These are phyloP conservation scores for Dasypus novemcinctus DNA, from an alignment of 2,113 vertebrate genomes.

Conservation along the genomic window DNA sequence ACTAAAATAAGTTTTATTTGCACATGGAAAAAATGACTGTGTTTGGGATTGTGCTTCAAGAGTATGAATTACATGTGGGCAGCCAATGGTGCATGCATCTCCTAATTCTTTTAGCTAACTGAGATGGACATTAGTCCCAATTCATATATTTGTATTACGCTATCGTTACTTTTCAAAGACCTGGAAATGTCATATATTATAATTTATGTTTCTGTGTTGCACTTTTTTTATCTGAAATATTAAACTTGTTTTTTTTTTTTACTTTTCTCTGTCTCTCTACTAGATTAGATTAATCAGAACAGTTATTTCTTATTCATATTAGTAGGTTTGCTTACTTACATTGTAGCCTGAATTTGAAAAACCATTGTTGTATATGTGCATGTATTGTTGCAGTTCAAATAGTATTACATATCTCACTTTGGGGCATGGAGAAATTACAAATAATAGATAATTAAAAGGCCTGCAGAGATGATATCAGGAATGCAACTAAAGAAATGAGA, in stretches of 20 bases:
- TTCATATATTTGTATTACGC: neutral
- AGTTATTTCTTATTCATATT: neutral
- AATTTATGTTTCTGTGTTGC: neutral
- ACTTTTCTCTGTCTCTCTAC: neutral
- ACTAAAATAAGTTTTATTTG: neutral
- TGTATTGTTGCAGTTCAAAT: neutral
- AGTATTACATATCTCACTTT: neutral
- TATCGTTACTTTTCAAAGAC: neutral
- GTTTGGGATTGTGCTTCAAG: neutral
- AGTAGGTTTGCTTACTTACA: neutral
- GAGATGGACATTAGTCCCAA: neutral
- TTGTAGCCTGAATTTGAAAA: neutral
- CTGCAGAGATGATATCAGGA: neutral
- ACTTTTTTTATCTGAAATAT: neutral
- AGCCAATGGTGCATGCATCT: neutral
- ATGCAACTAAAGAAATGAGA: neutral
- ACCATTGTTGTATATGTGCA: neutral
- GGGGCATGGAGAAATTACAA: neutral
- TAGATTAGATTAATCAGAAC: neutral
- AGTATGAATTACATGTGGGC: neutral
- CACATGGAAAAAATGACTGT: neutral
- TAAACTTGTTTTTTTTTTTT: neutral
- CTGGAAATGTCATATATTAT: neutral
- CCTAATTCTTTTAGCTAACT: neutral
- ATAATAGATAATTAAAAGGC: neutral